Base-by-base conservation (phyloP, 2,797 vertebrate genomes). In the Microctenopoma steveboyesi region DNA sequence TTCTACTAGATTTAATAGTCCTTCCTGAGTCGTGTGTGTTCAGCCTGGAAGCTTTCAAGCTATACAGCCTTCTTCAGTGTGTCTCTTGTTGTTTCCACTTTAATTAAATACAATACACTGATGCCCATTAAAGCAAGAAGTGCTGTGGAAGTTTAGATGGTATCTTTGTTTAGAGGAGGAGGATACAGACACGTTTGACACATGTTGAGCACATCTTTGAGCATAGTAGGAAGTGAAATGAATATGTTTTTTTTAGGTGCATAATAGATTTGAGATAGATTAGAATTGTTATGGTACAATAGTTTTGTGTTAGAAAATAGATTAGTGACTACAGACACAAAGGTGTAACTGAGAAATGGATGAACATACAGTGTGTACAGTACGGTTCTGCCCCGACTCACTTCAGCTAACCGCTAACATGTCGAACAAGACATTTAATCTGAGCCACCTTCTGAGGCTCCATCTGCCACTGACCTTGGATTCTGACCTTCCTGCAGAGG, bases 401-500 rank as follows among this genome's bases (percentile, higher is more conserved):
- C 15, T 40, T 57, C n/a, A 40, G 52, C 35, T 48, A 55, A 74
- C n/a, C 35, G 52, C 35, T 49, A 55, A 74, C 59, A 52, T 28
- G 16, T 56, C 49, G 47, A 65, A 61, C 7, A 6, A 69, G 69
- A 74, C 42, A 52, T 25, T 64, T 39, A 78, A 51, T 69, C 62
- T 42, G 39, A 56, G 57, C 42, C 59, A 33, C 53, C 47, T 81
- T 69, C 62, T 25, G 54, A 71, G 68, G 48, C 59, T 68, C 53
- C 9, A 22, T 35, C 60, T 62, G 42, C 46, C 62, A 37, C 40
- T 58, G 68, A 80, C 65, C 70, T 71, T 78, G 64, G 28, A 7
- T 69, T 57, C 78, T 76, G 79, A 88, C 72, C 76, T 80, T 66
- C 58, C 63, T 57, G 53, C 39, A 39, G 37, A 57, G 39, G 72